These are phyloP conservation scores for Mesorhabditis belari DNA, from an alignment of 2,888 invertebrate genomes.

Conservation along the genomic window DNA sequence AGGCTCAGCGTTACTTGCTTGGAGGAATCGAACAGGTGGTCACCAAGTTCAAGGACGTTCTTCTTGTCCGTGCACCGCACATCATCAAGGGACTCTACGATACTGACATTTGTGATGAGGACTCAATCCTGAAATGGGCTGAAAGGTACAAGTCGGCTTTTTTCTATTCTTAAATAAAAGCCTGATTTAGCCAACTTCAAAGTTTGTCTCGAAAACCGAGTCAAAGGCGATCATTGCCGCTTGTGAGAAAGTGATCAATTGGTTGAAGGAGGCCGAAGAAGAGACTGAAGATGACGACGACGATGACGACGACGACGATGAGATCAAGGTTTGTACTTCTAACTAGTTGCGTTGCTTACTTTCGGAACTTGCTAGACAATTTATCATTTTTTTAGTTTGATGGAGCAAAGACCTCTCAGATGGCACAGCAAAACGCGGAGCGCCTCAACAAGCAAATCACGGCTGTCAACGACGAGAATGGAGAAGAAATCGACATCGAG, in stretches of 20 bases:
- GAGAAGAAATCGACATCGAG: conserved; percentile 44
- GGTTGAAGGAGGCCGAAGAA: conserved; percentile 88
- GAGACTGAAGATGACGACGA: conserved; percentile 73
- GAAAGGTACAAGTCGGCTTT: conserved; percentile 66
- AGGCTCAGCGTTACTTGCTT: conserved; percentile 71
- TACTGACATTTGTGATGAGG: conserved; percentile 86
- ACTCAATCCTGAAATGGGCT: conserved; percentile 87
- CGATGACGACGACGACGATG: conserved; percentile 64
- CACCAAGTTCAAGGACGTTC: conserved; percentile 57
- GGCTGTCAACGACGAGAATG: conserved; percentile 29
- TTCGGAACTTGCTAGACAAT: neutral
- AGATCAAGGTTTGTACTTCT: conserved; percentile 9
- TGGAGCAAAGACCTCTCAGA: conserved; percentile 24
- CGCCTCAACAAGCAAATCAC: conserved; percentile 5
- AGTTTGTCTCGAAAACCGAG: conserved; percentile 81
- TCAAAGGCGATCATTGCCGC: conserved; percentile 83
- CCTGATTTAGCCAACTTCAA: conserved; percentile 63
- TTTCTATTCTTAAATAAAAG: neutral
- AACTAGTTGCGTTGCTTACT: neutral
- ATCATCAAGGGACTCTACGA: conserved; percentile 88
- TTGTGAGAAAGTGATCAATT: conserved; percentile 86
- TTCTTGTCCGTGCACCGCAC: conserved; percentile 80
- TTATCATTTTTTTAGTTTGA: conserved; percentile 14
- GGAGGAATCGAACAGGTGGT: conserved; percentile 85
- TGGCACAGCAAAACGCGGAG: conserved; percentile 9